phyloP scores from a whole-genome alignment of 2,888 invertebrate species.

The Megalurothrips usitatus region DNA sequence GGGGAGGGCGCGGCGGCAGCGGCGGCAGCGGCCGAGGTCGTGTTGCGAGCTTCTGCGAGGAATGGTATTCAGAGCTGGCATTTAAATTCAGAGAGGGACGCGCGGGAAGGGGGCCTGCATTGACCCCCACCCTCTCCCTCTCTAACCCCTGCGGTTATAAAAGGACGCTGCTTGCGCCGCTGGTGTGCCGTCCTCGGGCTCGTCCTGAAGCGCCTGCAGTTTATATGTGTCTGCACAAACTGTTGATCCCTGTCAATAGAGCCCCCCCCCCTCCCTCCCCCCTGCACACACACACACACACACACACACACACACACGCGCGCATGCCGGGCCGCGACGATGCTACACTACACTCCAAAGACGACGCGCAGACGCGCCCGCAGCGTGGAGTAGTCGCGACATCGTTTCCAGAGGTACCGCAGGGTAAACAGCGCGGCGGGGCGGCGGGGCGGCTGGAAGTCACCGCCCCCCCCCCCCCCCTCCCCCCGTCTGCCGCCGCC shows the following conservation, averaged over 20 bases:
- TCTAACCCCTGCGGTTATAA: background rate
- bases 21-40: too few relatives aligned
- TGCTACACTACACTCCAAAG: too few relatives aligned
- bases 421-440: background rate
- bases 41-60: too few relatives aligned
- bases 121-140: background rate
- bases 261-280: background rate
- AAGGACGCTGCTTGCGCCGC: background rate
- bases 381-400: background rate
- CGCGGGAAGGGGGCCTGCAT: background rate
- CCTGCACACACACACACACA: too few relatives aligned
- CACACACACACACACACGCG: too few relatives aligned
- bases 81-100: background rate
- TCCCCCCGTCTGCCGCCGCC: too few relatives aligned
- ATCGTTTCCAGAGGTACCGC: background rate
- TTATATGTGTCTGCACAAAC: background rate
- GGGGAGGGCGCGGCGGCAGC: too few relatives aligned
- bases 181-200: background rate
- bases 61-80: background rate
- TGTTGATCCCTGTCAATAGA: conserved; percentile 11
- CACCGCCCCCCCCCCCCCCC: too few relatives aligned
- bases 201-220: background rate
- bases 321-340: too few relatives aligned
- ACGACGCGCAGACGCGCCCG: background rate
- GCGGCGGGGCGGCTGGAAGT: background rate